Evolutionary conservation across 2,888 invertebrate genomes (phyloP), one percentile per base, ranked within the genome.

Genomic region (Orthosia cruda): DNA sequence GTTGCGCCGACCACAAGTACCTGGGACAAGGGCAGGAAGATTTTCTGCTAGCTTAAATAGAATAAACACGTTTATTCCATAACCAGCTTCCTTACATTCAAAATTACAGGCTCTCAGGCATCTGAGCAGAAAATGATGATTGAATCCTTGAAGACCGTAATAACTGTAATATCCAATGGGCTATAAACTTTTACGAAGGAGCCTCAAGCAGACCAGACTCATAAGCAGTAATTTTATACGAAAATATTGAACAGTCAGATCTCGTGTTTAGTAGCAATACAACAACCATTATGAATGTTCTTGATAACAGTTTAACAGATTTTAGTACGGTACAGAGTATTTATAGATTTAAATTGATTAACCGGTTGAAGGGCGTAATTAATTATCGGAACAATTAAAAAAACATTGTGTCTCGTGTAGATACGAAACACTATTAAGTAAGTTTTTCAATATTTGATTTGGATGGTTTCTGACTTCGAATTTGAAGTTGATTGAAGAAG

Each of bases 131-230:
- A 47, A 65, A 23, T 13, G 12, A 26, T 26, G 23, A 23, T 57
- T 32, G 57, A 40, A 71, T 20, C 50, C 69, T 69, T 40, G 20
- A 68, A 40, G 15, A 65, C 18, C 15, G 32, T 23, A 40, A 50
- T 65, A 65, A 65, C 15, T 5, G 15, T 50, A 40, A 40, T 65
- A 61, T 16, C 16, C 11, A 15, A 50, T 40, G 65, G 18, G 16
- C 65, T 20, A 15, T 64, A 49, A 68, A 32, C 50, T 65, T 50
- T 69, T 69, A 65, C 18, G 68, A 32, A 64, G 68, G 49, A 50
- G 3, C n/a, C 5, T n/a, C 13, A 57, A 2, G 18, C 20, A 45
- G 1, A 5, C 7, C 3, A 18, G 26, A 4, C 13, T 20, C 64
- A 18, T 66, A 40, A 13, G 3, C 13, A 45, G 16, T 63, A 63